Base-by-base conservation (phyloP, 2,888 invertebrate genomes). In the Quadroppia sp. region DNA sequence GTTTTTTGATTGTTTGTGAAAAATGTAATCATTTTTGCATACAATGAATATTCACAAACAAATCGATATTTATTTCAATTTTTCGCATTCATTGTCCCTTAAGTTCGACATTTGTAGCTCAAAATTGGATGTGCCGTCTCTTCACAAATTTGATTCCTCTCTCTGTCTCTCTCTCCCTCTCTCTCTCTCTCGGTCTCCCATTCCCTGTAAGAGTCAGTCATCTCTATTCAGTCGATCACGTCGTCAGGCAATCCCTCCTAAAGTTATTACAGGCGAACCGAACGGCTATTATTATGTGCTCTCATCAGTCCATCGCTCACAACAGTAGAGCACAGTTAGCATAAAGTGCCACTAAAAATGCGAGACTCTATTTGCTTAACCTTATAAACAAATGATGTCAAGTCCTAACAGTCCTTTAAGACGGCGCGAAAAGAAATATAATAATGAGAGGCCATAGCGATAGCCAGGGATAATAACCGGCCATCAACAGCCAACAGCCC, bases 211-310 rank as follows among this genome's bases (percentile, higher is more conserved):
- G 15, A 61, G 20, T 48, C n/a, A 48, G 67, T 67, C 36, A 67
- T 40, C 67, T 67, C 40, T 42, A 67, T 23, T 67, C 40, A 23
- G 36, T 36, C 17, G 67, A n/a, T 40, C 67, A 67, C 40, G 20
- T 23, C 53, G 53, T 67, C 40, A 40, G 67, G 67, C 67, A 67
- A 67, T 67, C 67, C 67, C 67, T 67, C 61, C 61, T 61, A 61
- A 30, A 61, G 61, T 61, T 61, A 61, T 61, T 61, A 61, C 61
- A 30, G 61, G 17, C 61, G 36, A 53, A 59, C 67, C 67, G 40
- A 67, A 59, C 32, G 36, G n/a, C 67, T 67, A 67, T 67, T 67
- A 67, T 67, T 67, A 67, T 67, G 67, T 40, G 40, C 23, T 40
- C 36, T 40, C 32, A 61, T 3, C 48, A 48, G 59, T 59, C 59